phyloP scores from a whole-genome alignment of 2,113 vertebrate species.

The Etheostoma cragini region DNA sequence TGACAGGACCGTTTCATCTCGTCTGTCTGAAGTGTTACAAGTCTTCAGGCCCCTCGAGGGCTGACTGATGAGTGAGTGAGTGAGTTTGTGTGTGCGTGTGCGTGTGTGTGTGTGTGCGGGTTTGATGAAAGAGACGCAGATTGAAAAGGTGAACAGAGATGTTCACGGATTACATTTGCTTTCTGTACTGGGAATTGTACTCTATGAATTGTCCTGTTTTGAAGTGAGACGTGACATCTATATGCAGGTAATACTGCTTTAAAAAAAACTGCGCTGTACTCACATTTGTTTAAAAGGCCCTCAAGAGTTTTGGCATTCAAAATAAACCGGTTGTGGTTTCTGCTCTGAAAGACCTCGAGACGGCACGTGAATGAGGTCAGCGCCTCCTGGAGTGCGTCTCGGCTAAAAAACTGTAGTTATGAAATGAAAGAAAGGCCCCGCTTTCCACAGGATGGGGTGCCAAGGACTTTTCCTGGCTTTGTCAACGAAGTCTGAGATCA shows the following conservation, averaged over 20 bases:
- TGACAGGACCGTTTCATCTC: conserved; percentile 58
- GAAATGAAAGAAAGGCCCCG: conserved; percentile 52
- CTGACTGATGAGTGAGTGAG: conserved; percentile 44
- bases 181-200: not conserved
- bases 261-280: conserved; percentile 25
- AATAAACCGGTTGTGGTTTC: conserved; percentile 51
- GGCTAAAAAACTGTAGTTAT: conserved; percentile 52
- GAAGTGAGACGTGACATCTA: not conserved
- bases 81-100: not conserved
- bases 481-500: conserved; percentile 45
- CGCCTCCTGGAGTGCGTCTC: conserved; percentile 22
- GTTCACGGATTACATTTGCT: not conserved
- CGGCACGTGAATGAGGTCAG: conserved; percentile 65
- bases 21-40: conserved; percentile 45
- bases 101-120: conserved; percentile 19
- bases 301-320: conserved; percentile 51
- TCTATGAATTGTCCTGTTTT: not conserved
- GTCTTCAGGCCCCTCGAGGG: conserved; percentile 40
- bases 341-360: conserved; percentile 27
- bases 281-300: conserved; percentile 25
- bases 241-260: not conserved
- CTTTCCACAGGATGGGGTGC: conserved; percentile 51
- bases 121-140: conserved; percentile 57
- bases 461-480: conserved; percentile 68
- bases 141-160: conserved; percentile 62